Conservation (phyloP, 2,113 vertebrate species). For the Trogon melanurus region DNA sequence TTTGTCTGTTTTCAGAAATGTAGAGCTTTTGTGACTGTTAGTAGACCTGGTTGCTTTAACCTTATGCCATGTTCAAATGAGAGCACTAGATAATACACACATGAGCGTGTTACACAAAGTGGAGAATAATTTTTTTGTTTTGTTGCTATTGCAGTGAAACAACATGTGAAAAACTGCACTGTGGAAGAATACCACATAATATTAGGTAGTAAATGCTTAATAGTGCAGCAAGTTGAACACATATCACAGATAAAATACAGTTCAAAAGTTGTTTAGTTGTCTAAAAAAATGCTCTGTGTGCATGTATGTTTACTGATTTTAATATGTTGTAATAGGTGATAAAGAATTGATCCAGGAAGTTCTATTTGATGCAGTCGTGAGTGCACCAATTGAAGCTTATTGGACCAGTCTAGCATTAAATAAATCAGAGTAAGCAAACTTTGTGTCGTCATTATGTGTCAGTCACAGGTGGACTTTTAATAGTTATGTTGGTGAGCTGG, state of each 20-base stretch:
- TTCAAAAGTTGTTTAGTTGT: neutral
- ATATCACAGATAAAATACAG: neutral
- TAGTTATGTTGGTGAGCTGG: neutral
- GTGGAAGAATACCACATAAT: neutral
- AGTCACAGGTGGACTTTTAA: neutral
- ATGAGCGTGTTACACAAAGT: neutral
- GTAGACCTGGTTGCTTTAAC: neutral
- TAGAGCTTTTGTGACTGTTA: neutral
- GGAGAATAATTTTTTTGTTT: neutral
- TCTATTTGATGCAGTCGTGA: slow-evolving; percentile 95
- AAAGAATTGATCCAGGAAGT: slow-evolving; percentile 96
- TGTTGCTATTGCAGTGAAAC: neutral
- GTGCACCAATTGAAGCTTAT: slow-evolving; percentile 95
- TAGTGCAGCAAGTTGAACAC: neutral
- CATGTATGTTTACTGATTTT: neutral
- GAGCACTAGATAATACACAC: neutral
- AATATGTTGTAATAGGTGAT: slow-evolving; percentile 83
- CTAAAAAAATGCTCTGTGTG: neutral
- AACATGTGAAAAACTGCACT: neutral
- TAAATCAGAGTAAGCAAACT: slow-evolving; percentile 90
- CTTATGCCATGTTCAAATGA: neutral
- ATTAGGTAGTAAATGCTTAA: neutral
- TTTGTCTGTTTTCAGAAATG: neutral
- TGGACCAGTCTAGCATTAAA: slow-evolving; percentile 97
- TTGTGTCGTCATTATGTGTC: neutral